Conservation (phyloP, 2,797 vertebrate genomes). For the Sebastes matsubarae region DNA sequence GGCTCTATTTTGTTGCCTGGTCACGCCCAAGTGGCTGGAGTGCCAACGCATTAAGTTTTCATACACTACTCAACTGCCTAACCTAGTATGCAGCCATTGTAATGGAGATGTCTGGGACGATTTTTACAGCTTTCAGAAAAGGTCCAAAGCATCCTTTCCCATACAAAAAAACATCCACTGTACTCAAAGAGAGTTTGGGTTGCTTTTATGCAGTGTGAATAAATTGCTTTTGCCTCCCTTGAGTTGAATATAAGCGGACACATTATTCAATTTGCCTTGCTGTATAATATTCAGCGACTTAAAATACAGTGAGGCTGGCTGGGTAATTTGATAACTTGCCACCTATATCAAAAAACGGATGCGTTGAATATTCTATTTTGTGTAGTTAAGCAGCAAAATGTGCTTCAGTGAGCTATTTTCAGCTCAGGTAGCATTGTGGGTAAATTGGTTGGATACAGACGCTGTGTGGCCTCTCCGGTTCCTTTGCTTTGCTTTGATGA, state of each 20-base stretch:
- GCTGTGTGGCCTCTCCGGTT: constrained; percentile 58
- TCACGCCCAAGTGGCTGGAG: constrained; percentile 7
- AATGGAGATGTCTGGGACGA: constrained; percentile 21
- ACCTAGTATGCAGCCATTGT: constrained; percentile 15
- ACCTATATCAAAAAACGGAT: constrained; percentile 64
- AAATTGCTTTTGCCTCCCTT: constrained; percentile 60
- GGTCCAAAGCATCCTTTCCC: constrained; percentile 22
- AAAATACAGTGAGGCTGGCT: constrained; percentile 58
- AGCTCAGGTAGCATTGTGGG: constrained; percentile 65
- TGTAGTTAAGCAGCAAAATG: constrained; percentile 75
- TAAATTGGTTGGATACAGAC: constrained; percentile 77
- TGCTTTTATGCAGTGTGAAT: constrained; percentile 53
- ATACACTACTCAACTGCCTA: constrained; percentile 11
- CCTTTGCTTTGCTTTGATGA: constrained; percentile 69
- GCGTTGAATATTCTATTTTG: constrained; percentile 73
- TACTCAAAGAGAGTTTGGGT: constrained; percentile 39
- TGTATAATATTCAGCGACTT: constrained; percentile 63
- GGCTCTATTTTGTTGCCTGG: not conserved
- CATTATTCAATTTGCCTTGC: constrained; percentile 74
- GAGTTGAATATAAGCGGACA: constrained; percentile 71
- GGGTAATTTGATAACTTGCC: constrained; percentile 66
- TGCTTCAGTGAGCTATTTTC: constrained; percentile 70
- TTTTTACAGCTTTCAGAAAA: constrained; percentile 33
- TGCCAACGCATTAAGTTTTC: constrained; percentile 18
- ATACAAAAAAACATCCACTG: constrained; percentile 27